Base-by-base conservation (phyloP, 2,797 vertebrate species). In the Ctenosaura bakeri region DNA sequence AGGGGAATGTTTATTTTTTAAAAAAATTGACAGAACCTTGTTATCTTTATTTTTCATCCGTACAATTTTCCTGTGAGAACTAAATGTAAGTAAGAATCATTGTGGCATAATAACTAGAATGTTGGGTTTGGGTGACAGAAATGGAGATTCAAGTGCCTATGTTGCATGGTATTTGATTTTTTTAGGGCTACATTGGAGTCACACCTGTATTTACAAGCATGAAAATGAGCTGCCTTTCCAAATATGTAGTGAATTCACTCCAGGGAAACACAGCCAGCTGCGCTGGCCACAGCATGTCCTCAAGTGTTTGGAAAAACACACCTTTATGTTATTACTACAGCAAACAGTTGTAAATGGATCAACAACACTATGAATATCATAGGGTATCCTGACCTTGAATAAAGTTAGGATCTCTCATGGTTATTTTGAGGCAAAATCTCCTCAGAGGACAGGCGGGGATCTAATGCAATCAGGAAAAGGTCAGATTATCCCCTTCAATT, bases 1-100 rank as follows among this genome's bases (percentile, higher is more conserved):
- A 16, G 38, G 22, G 26, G 78, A 85, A 66, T 32, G 10, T 52
- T 85, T 69, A 9, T 84, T 82, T 77, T 64, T 46, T 46, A 46
- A 46, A 7, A 79, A 85, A 79, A 73, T 38, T 52, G 46, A 80
- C 77, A 82, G 26, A 81, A 59, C 35, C 22, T 73, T 71, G 76
- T 20, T 54, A 32, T 89, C 20, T 69, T 85, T 66, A 69, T 78
- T 66, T 89, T 89, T 89, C 32, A 85, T 62, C 38, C 42, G 38
- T 32, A 82, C 52, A 86, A 26, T 7, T 64, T 77, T 78, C 26
- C 76, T 79, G 13, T 7, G n/a, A 85, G 35, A 54, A 35, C 32
- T 18, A 42, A 83, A 52, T 66, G 46, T 59, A 76, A 59, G 52
- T 35, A 84, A 78, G 32, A 84, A 74, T 13, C 46, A 85, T 9